Evolutionary conservation across 2,888 invertebrate species (phyloP).

Genomic region (Zelleria hepariella): DNA sequence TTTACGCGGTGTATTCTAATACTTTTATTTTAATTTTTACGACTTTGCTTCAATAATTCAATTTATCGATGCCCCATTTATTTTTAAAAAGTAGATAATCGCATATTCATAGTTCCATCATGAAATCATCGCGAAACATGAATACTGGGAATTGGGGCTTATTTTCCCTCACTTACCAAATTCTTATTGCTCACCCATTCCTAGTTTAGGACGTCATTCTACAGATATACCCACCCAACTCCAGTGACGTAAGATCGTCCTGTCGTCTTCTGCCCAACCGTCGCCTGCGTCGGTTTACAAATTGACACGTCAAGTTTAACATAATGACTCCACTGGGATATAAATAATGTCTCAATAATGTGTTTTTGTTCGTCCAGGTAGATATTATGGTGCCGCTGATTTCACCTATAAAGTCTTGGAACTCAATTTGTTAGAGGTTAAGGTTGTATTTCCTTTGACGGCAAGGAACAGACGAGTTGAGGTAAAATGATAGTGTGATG

Average conservation of each 20-base stretch:
- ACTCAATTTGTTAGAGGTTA: not conserved
- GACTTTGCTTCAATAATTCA: too few relatives aligned
- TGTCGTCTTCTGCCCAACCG: not conserved
- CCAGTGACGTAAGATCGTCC: not conserved
- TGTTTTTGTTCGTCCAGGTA: slow-evolving; percentile 6
- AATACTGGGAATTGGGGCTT: too few relatives aligned
- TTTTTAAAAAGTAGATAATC: too few relatives aligned
- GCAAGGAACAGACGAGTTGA: not conserved
- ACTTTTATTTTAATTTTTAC: too few relatives aligned
- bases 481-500: slow-evolving; percentile 3
- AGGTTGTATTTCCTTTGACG: not conserved
- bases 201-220: too few relatives aligned
- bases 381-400: not conserved
- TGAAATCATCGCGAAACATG: too few relatives aligned
- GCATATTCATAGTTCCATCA: too few relatives aligned
- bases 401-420: not conserved
- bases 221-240: too few relatives aligned
- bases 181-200: too few relatives aligned
- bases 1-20: too few relatives aligned
- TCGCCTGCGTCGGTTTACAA: not conserved
- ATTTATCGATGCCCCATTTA: too few relatives aligned
- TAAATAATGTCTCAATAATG: slow-evolving; percentile 7
- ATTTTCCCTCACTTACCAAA: too few relatives aligned
- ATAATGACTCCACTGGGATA: slow-evolving; percentile 2
- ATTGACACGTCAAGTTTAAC: slow-evolving; percentile 5